Percentiles rank a stretch among this genome's conserved stretches.
These are phyloP conservation scores for Caranx ignobilis DNA, from an alignment of 2,113 vertebrate genomes.

Conservation along the genomic window DNA sequence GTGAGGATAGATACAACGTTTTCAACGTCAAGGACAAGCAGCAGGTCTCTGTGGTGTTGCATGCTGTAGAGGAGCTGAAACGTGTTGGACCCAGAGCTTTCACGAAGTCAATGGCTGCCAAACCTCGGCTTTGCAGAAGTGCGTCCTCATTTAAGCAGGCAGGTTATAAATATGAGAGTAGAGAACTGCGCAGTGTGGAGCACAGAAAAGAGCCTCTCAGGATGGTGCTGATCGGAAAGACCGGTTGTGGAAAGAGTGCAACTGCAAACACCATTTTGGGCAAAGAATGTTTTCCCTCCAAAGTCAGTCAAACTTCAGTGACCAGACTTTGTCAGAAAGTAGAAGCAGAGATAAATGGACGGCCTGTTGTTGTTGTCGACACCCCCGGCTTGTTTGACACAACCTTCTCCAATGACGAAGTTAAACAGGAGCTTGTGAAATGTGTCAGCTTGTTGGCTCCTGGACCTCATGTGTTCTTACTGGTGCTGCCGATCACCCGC, in stretches of 20 bases:
- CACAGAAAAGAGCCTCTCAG: too few species aligned
- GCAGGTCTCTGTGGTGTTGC: conserved; percentile 38
- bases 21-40: conserved; percentile 40
- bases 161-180: neutral
- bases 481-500: conserved; percentile 62
- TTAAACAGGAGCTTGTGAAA: conserved; percentile 47
- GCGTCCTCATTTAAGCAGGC: accelerated
- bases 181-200: too few species aligned
- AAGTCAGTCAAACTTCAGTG: neutral
- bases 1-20: neutral
- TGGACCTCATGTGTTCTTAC: conserved; percentile 71
- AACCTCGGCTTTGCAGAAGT: neutral
- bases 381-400: conserved; percentile 59
- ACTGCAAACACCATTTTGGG: conserved; percentile 55
- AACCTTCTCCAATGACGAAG: neutral
- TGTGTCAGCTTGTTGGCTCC: conserved; percentile 59
- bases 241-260: conserved; percentile 62
- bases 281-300: neutral
- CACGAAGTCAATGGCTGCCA: conserved; percentile 16
- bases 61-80: conserved; percentile 29
- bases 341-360: neutral
- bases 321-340: conserved; percentile 35
- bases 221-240: conserved; percentile 40
- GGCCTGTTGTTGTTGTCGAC: conserved; percentile 21
- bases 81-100: neutral